Evolutionary conservation across 2,797 vertebrate species (phyloP).

Genomic region (Brotogeris chrysoptera): DNA sequence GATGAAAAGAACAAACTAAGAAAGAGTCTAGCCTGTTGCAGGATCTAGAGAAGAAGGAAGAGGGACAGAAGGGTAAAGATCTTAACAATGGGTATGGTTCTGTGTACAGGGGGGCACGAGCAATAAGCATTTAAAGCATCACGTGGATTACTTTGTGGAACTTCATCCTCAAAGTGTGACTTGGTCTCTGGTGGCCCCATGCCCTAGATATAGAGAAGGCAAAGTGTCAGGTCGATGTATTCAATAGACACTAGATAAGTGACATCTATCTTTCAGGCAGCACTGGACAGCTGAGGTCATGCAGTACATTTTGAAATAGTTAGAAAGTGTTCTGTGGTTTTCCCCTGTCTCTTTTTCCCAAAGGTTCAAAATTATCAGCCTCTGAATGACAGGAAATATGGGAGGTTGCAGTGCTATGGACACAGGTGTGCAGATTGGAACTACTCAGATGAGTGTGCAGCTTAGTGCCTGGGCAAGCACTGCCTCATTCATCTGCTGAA

Average conservation of each 20-base stretch:
- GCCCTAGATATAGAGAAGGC: not conserved
- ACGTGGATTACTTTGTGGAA: not conserved
- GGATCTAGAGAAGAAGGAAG: not conserved
- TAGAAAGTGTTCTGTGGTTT: not conserved
- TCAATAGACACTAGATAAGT: not conserved
- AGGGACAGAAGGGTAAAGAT: not conserved
- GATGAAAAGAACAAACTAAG: not conserved
- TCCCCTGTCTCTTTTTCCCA: not conserved
- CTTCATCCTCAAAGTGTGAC: not conserved
- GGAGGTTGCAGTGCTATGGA: not conserved
- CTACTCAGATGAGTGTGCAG: fast-evolving
- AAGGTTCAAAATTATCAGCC: not conserved
- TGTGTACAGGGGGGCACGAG: not conserved
- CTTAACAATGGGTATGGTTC: not conserved
- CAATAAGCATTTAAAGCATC: not conserved
- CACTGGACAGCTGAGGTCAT: not conserved
- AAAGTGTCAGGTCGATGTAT: not conserved
- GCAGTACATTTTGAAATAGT: not conserved
- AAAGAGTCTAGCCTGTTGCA: not conserved
- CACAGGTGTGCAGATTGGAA: not conserved
- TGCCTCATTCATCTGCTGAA: not conserved
- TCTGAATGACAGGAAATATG: not conserved
- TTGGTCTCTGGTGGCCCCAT: fast-evolving
- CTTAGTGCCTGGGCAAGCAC: not conserved
- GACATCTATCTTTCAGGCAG: not conserved